These are phyloP conservation scores for Neolamprologus falcicula DNA, from an alignment of 2,113 vertebrate genomes.

Conservation along the genomic window DNA sequence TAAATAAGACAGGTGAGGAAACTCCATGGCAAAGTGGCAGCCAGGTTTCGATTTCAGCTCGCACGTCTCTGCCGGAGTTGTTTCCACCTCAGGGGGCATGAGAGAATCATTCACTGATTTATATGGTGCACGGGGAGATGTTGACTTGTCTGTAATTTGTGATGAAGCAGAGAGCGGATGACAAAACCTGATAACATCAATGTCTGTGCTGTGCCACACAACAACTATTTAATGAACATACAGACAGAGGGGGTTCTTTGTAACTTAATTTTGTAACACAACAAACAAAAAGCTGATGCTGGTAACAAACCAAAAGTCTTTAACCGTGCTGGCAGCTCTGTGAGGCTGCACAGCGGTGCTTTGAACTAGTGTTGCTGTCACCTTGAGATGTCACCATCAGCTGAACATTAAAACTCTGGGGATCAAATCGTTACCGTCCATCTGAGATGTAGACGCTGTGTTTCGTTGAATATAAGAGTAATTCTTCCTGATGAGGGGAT, in stretches of 20 bases:
- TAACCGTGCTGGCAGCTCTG: neutral
- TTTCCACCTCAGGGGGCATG: constrained; percentile 3
- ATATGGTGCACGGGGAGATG: neutral
- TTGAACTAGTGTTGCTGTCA: neutral
- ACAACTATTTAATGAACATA: neutral
- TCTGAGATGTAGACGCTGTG: neutral
- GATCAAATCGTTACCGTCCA: neutral
- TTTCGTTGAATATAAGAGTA: neutral
- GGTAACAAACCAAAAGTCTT: neutral
- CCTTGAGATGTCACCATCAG: neutral
- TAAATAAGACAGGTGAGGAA: neutral
- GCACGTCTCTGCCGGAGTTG: neutral
- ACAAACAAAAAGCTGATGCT: neutral
- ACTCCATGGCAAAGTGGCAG: neutral
- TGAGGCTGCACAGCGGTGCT: neutral
- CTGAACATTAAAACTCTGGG: neutral
- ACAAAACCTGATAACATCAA: neutral
- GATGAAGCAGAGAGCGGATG: neutral
- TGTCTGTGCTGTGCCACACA: neutral
- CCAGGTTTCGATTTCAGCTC: neutral
- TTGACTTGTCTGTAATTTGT: neutral
- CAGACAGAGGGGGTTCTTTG: neutral
- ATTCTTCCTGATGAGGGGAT: neutral
- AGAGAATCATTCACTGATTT: neutral
- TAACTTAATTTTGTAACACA: neutral